Conservation (phyloP, 1,140 invertebrate species). For the Drosophila repletoides region DNA sequence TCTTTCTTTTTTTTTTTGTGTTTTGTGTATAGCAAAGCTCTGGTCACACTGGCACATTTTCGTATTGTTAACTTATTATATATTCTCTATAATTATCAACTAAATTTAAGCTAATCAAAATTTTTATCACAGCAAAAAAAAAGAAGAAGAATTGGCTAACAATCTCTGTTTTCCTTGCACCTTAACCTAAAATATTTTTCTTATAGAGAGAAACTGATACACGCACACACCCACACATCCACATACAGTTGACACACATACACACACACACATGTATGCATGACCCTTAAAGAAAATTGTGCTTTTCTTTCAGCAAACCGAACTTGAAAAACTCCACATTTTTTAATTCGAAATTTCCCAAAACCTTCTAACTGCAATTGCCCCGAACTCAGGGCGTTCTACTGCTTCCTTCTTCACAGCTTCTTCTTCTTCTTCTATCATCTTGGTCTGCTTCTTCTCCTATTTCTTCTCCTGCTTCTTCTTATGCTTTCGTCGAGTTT, state of each 20-base stretch:
- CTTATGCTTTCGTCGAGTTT: slow-evolving; percentile 6
- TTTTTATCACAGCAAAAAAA: slow-evolving; percentile 58
- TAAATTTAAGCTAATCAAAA: slow-evolving; percentile 70
- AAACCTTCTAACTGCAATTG: slow-evolving; percentile 15
- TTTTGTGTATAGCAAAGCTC: slow-evolving; percentile 30
- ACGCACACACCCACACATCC: not conserved
- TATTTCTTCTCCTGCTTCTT: slow-evolving; percentile 2
- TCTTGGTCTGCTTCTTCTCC: slow-evolving; percentile 27
- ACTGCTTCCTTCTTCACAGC: slow-evolving; percentile 7
- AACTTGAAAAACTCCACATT: not conserved
- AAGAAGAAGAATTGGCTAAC: slow-evolving; percentile 24
- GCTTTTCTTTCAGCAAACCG: slow-evolving; percentile 23
- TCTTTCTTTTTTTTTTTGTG: slow-evolving; percentile 4
- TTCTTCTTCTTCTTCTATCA: slow-evolving; percentile 16
- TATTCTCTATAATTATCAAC: slow-evolving; percentile 42
- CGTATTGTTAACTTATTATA: slow-evolving; percentile 19
- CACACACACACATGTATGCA: not conserved
- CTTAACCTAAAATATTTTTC: too few species aligned
- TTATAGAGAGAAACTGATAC: too few species aligned
- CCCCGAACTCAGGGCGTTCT: slow-evolving; percentile 1
- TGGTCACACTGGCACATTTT: slow-evolving; percentile 11
- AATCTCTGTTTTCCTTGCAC: too few species aligned
- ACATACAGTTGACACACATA: too few species aligned
- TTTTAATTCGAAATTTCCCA: not conserved
- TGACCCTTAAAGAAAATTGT: not conserved